These are phyloP conservation scores for Balaenoptera acutorostrata DNA, from an alignment of 2,113 vertebrate species.

Conservation along the genomic window DNA sequence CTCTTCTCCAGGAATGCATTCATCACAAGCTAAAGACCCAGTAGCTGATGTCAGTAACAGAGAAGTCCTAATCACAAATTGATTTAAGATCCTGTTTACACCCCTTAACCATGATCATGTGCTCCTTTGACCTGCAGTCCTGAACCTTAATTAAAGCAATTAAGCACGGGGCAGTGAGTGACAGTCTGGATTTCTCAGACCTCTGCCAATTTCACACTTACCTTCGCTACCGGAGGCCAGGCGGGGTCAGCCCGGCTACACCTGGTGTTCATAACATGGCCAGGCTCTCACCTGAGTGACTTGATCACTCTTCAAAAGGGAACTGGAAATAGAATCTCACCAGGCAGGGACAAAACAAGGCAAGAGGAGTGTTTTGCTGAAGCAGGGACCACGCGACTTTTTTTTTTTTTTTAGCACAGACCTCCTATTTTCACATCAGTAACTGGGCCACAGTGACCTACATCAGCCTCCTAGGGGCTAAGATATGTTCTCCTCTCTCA, in stretches of 20 bases:
- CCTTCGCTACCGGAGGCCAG: neutral
- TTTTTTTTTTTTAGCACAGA: neutral
- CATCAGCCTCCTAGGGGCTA: neutral
- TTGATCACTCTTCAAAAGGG: neutral
- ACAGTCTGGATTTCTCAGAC: neutral
- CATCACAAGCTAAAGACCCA: neutral
- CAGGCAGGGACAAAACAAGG: neutral
- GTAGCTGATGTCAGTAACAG: neutral
- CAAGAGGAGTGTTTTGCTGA: neutral
- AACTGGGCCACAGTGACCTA: neutral
- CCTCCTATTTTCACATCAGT: slow-evolving; percentile 23
- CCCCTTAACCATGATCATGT: fast-evolving
- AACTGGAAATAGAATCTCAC: neutral
- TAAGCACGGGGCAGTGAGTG: neutral
- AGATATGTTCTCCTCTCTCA: neutral
- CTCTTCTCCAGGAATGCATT: neutral
- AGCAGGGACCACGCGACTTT: neutral
- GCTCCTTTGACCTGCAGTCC: neutral
- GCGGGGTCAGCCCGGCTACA: neutral
- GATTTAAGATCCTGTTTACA: neutral
- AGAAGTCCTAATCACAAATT: neutral
- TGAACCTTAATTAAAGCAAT: slow-evolving; percentile 42
- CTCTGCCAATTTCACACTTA: slow-evolving; percentile 26
- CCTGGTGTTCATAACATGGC: neutral
- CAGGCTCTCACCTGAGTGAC: neutral